Conservation (phyloP, 2,888 invertebrate species). For the Drosophila macrospina region DNA sequence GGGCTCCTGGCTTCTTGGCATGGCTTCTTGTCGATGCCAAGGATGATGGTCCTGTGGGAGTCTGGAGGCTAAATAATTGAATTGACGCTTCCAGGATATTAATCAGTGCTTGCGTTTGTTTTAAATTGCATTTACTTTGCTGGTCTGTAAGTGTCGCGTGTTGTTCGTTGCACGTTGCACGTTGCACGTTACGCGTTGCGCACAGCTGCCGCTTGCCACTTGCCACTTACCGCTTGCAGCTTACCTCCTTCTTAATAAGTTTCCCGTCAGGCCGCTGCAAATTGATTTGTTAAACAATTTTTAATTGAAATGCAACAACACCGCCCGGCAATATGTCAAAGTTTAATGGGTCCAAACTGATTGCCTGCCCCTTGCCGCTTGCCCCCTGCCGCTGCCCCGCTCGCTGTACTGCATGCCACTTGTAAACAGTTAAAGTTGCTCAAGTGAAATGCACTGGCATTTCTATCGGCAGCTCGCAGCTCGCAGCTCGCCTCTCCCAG, state of each 20-base stretch:
- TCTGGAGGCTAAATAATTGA: slow-evolving; percentile 63
- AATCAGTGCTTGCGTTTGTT: slow-evolving; percentile 37
- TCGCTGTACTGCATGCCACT: slow-evolving; percentile 64
- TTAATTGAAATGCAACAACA: slow-evolving; percentile 73
- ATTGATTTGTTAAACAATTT: slow-evolving; percentile 77
- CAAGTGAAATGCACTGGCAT: slow-evolving; percentile 69
- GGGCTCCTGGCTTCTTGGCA: slow-evolving; percentile 1
- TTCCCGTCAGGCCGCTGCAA: slow-evolving; percentile 52
- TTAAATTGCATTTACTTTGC: slow-evolving; percentile 64
- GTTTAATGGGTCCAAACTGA: slow-evolving; percentile 43
- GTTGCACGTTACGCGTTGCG: slow-evolving; percentile 12
- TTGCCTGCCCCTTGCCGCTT: slow-evolving; percentile 25
- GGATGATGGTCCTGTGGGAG: slow-evolving; percentile 65
- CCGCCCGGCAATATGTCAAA: slow-evolving; percentile 63
- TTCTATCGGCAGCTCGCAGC: slow-evolving; percentile 60
- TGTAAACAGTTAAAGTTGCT: slow-evolving; percentile 64
- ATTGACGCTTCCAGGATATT: slow-evolving; percentile 66
- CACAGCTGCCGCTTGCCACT: slow-evolving; percentile 5
- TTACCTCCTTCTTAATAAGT: slow-evolving; percentile 48
- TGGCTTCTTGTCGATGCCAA: slow-evolving; percentile 33
- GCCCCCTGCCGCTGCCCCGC: too few species aligned
- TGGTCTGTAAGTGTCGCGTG: slow-evolving; percentile 14
- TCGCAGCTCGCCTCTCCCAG: background rate
- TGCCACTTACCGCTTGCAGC: slow-evolving; percentile 5
- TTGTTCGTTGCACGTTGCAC: slow-evolving; percentile 10